Percentiles rank a stretch among this genome's conserved stretches.
Evolutionary conservation across 2,797 vertebrate genomes (phyloP).

Genomic region (Tachyglossus aculeatus): DNA sequence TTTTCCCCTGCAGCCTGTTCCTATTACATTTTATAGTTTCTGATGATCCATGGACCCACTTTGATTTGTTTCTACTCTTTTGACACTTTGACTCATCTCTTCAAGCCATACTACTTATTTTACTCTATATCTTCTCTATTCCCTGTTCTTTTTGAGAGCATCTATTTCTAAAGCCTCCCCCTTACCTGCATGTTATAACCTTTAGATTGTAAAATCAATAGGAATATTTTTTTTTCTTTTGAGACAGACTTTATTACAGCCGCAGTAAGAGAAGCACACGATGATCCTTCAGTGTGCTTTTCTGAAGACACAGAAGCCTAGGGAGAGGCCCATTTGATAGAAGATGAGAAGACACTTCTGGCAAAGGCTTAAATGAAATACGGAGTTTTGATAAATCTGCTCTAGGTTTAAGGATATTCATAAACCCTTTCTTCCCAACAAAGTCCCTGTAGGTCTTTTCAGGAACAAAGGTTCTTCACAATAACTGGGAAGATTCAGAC

Average conservation of each 20-base stretch:
- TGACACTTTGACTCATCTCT: background rate
- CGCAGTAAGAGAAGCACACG: conserved; percentile 22
- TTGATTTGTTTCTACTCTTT: conserved; percentile 1
- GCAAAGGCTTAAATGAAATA: conserved; percentile 47
- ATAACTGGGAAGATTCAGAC: conserved; percentile 49
- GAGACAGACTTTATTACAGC: conserved; percentile 45
- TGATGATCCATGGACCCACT: background rate
- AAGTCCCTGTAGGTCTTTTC: conserved; percentile 41
- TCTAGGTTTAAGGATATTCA: conserved; percentile 38
- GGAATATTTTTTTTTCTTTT: conserved; percentile 47
- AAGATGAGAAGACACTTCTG: conserved; percentile 21
- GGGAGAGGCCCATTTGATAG: conserved; percentile 27
- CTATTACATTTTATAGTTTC: conserved; percentile 6
- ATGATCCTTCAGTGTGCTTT: conserved; percentile 12
- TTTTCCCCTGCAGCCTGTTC: background rate
- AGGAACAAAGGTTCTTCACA: conserved; percentile 53
- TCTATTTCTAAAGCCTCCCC: conserved; percentile 16
- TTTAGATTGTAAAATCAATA: conserved; percentile 49
- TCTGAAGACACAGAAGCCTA: conserved; percentile 10
- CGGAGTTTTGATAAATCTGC: conserved; percentile 36
- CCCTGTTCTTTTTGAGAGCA: background rate
- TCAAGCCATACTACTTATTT: background rate
- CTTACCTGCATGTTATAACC: background rate
- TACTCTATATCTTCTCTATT: background rate
- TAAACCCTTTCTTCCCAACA: conserved; percentile 40